Conservation (phyloP, 2,113 vertebrate genomes). For the Lethenteron camtschaticum region DNA sequence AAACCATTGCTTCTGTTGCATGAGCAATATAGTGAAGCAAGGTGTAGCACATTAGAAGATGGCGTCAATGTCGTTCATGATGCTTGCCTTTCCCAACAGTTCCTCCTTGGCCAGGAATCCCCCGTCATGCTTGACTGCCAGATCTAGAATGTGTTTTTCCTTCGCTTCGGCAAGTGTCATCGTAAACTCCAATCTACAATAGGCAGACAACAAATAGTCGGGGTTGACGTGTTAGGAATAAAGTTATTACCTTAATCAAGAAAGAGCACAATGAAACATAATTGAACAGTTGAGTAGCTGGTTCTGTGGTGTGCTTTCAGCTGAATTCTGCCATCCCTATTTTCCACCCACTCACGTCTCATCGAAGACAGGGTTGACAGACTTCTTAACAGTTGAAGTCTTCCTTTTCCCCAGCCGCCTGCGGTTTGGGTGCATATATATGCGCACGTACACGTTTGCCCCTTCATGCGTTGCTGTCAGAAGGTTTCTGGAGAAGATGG, state of each 20-base stretch:
- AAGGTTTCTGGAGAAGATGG: background rate
- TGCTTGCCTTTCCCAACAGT: background rate
- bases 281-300: background rate
- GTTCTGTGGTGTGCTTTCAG: no score
- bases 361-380: background rate
- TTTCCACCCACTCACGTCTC: background rate
- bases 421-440: background rate
- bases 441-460: background rate
- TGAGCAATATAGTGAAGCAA: no score
- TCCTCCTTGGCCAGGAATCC: slow-evolving; percentile 5
- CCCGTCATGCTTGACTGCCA: background rate
- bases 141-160: background rate
- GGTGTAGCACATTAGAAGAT: no score
- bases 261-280: background rate
- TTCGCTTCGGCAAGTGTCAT: background rate
- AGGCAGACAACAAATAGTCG: no score
- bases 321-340: no score
- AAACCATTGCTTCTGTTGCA: no score
- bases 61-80: background rate
- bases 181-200: background rate
- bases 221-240: no score
- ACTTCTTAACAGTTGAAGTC: background rate
- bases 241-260: no score
- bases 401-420: slow-evolving; percentile 2
- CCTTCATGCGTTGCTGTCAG: slow-evolving; percentile 1